Evolutionary conservation across 1,140 invertebrate species (phyloP).

Genomic region (Hylyphantes graminicola): DNA sequence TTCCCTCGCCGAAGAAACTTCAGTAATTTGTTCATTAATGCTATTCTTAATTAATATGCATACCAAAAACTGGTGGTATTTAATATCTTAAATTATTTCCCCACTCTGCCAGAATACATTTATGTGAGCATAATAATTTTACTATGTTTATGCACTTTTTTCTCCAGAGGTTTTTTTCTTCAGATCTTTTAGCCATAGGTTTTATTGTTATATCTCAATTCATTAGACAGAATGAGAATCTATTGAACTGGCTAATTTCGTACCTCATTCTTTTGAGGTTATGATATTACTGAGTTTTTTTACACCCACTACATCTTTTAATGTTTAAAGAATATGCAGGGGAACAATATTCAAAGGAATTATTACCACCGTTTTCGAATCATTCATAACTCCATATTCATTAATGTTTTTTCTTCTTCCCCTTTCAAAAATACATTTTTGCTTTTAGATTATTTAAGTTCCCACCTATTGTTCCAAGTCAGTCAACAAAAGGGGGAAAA

Average conservation of each 20-base stretch:
- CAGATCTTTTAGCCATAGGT: conserved; percentile 9
- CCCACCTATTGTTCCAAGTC: conserved; percentile 27
- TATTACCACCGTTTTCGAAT: conserved; percentile 18
- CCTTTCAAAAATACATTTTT: conserved; percentile 39
- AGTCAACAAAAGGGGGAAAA: background rate
- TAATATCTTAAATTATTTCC: conserved; percentile 60
- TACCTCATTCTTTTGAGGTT: conserved; percentile 13
- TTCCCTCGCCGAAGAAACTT: background rate
- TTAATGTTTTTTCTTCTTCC: conserved; percentile 3
- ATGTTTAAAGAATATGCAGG: background rate
- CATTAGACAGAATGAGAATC: conserved; percentile 19
- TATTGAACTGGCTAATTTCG: conserved; percentile 51
- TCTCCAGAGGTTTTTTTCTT: conserved; percentile 41
- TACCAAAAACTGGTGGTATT: conserved; percentile 53
- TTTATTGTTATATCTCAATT: conserved; percentile 60
- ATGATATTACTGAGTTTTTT: conserved; percentile 26
- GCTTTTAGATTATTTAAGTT: background rate
- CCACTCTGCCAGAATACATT: conserved; percentile 13
- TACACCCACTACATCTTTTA: background rate
- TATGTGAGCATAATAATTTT: conserved; percentile 41
- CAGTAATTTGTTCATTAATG: conserved; percentile 59
- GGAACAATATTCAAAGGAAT: background rate
- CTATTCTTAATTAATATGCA: conserved; percentile 59
- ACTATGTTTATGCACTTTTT: conserved; percentile 48
- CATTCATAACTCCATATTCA: conserved; percentile 45